phyloP scores from a whole-genome alignment of 2,888 invertebrate genomes.

The Stenchaetothrips biformis region DNA sequence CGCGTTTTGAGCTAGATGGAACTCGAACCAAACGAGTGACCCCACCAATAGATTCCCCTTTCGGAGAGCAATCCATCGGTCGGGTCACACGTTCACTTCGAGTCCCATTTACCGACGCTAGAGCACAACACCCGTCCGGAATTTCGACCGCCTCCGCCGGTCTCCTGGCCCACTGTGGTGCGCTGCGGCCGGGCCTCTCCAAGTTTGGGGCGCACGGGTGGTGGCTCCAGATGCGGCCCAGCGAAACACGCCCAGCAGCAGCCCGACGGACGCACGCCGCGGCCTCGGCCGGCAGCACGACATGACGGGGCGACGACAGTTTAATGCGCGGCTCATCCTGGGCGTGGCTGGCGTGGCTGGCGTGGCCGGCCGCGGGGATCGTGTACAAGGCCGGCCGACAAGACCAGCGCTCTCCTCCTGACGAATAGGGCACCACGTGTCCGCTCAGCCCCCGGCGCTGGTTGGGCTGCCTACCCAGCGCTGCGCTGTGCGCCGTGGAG shows the following conservation, averaged over 20 bases:
- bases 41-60: too few relatives aligned
- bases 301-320: neutral
- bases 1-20: too few relatives aligned
- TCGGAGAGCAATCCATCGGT: too few relatives aligned
- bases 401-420: too few relatives aligned
- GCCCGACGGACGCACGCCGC: neutral
- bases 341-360: neutral
- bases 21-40: too few relatives aligned
- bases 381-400: neutral
- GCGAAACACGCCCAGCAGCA: neutral
- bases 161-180: neutral
- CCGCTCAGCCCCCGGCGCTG: neutral
- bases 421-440: too few relatives aligned
- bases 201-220: neutral
- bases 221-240: neutral
- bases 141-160: too few relatives aligned
- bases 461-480: neutral
- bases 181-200: neutral
- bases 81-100: too few relatives aligned
- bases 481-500: neutral
- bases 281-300: neutral
- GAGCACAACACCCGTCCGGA: too few relatives aligned
- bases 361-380: neutral
- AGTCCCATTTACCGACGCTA: too few relatives aligned
- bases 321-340: neutral